phyloP scores from a whole-genome alignment of 2,797 vertebrate genomes.

The Nyctibius grandis region DNA sequence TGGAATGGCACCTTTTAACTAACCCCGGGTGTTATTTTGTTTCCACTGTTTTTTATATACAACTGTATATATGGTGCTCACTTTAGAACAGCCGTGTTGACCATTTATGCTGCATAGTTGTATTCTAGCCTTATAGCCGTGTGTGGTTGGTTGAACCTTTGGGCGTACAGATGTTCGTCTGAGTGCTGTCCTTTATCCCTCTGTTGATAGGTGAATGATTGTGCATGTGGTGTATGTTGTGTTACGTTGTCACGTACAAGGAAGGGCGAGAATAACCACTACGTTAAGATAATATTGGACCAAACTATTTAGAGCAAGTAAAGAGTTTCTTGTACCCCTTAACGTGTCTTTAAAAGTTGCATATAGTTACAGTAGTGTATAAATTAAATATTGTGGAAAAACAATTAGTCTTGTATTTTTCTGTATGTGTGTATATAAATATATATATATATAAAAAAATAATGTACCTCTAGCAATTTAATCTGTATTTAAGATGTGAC shows the following conservation, averaged over 20 bases:
- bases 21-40: slow-evolving; percentile 71
- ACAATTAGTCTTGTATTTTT: slow-evolving; percentile 82
- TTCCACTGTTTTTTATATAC: slow-evolving; percentile 85
- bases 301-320: slow-evolving; percentile 86
- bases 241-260: slow-evolving; percentile 71
- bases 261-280: slow-evolving; percentile 78
- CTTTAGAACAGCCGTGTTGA: slow-evolving; percentile 84
- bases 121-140: slow-evolving; percentile 90
- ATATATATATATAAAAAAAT: slow-evolving; percentile 67
- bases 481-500: slow-evolving; percentile 79
- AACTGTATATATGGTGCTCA: slow-evolving; percentile 90
- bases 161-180: slow-evolving; percentile 74
- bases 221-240: slow-evolving; percentile 92
- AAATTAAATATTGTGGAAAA: slow-evolving; percentile 92
- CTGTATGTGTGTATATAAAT: slow-evolving; percentile 78
- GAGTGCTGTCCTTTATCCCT: slow-evolving; percentile 80
- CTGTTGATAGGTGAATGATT: slow-evolving; percentile 84
- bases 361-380: slow-evolving; percentile 93
- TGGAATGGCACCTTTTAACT: slow-evolving; percentile 80
- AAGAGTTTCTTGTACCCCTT: slow-evolving; percentile 86
- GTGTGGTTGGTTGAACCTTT: slow-evolving; percentile 74
- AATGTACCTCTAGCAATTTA: slow-evolving; percentile 79
- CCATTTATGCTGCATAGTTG: slow-evolving; percentile 88
- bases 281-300: slow-evolving; percentile 86
- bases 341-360: slow-evolving; percentile 89